Percentiles rank a stretch among this genome's conserved stretches.
Evolutionary conservation across 1,140 invertebrate species (phyloP).

Genomic region (Hypsibius dujardini): DNA sequence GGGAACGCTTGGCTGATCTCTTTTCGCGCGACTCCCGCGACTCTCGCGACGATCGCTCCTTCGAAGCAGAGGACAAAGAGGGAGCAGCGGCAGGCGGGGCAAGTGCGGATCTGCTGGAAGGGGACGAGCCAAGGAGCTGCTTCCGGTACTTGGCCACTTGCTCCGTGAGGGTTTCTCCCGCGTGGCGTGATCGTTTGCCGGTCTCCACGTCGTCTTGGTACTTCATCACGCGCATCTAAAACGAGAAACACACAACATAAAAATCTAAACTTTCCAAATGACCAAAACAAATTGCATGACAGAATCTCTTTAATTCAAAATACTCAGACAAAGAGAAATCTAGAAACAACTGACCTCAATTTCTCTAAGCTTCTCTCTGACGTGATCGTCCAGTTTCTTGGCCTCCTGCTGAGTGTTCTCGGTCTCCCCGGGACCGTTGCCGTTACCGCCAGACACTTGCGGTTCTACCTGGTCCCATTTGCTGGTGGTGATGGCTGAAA

Average conservation of each 20-base stretch:
- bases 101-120: too few relatives aligned
- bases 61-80: too few relatives aligned
- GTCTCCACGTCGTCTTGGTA: constrained; percentile 89
- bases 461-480: constrained; percentile 58
- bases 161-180: constrained; percentile 52
- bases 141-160: constrained; percentile 78
- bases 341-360: constrained; percentile 46
- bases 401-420: constrained; percentile 29
- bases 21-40: too few relatives aligned
- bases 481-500: constrained; percentile 58
- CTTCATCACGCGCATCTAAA: constrained; percentile 63
- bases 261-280: constrained; percentile 12
- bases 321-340: neutral
- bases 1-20: too few relatives aligned
- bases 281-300: neutral
- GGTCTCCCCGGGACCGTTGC: constrained; percentile 24
- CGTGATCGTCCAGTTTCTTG: constrained; percentile 40
- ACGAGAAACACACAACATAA: constrained; percentile 17
- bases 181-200: constrained; percentile 48
- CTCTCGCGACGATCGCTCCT: too few relatives aligned
- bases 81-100: too few relatives aligned
- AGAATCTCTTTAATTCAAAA: neutral
- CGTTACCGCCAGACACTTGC: neutral
- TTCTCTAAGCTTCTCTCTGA: constrained; percentile 62
- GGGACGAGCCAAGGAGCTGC: neutral